phyloP scores from a whole-genome alignment of 2,113 vertebrate species.

The Osmerus eperlanus region DNA sequence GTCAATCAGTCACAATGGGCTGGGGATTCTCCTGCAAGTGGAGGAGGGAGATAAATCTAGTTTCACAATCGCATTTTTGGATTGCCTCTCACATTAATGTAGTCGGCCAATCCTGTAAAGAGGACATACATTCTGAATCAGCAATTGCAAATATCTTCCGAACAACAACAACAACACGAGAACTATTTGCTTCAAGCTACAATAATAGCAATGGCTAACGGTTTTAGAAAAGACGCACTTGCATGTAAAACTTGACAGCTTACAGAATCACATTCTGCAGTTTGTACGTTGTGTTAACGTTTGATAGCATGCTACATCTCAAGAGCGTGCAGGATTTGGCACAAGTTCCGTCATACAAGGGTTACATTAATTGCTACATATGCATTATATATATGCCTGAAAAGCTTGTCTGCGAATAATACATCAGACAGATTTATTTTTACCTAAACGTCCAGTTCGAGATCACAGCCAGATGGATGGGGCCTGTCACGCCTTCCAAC shows the following conservation, averaged over 20 bases:
- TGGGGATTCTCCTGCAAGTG: slow-evolving; percentile 31
- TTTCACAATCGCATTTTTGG: slow-evolving; percentile 31
- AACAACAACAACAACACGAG: slow-evolving; percentile 35
- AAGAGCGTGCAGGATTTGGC: slow-evolving; percentile 21
- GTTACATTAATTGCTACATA: slow-evolving; percentile 46
- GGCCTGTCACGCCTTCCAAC: slow-evolving; percentile 48
- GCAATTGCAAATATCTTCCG: slow-evolving; percentile 45
- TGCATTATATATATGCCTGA: slow-evolving; percentile 1
- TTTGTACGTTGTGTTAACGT: slow-evolving; percentile 19
- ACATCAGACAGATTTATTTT: slow-evolving; percentile 41
- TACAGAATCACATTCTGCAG: slow-evolving; percentile 16
- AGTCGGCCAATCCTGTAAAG: slow-evolving; percentile 50
- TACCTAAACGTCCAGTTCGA: slow-evolving; percentile 58
- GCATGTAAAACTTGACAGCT: slow-evolving; percentile 50
- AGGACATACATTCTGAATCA: slow-evolving; percentile 35
- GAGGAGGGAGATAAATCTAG: slow-evolving; percentile 41
- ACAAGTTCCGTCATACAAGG: slow-evolving; percentile 20
- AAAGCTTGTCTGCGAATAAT: slow-evolving; percentile 19
- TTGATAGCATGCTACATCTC: slow-evolving; percentile 25
- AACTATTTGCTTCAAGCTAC: slow-evolving; percentile 35
- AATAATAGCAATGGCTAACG: slow-evolving; percentile 42
- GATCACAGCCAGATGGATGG: slow-evolving; percentile 35
- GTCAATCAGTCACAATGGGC: slow-evolving; percentile 5
- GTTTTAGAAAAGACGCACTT: slow-evolving; percentile 27
- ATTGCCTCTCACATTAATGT: slow-evolving; percentile 56